phyloP scores from a whole-genome alignment of 2,888 invertebrate genomes.

The Tachina grossa region DNA sequence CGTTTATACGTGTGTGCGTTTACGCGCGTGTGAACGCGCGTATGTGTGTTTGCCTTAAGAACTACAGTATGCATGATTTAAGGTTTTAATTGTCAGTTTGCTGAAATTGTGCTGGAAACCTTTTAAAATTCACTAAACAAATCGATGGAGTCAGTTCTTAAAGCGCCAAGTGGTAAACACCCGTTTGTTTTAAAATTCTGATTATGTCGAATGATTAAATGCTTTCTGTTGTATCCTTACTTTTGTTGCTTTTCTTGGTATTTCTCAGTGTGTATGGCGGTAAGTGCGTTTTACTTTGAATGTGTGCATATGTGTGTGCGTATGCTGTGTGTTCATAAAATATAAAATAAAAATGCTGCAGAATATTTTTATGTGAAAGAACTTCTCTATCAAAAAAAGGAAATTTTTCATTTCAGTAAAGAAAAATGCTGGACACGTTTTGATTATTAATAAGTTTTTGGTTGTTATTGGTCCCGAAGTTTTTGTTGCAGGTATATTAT shows the following conservation, averaged over 20 bases:
- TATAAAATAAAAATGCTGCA: background rate
- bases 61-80: slow-evolving; percentile 25
- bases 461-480: slow-evolving; percentile 4
- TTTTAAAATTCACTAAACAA: slow-evolving; percentile 33
- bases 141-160: slow-evolving; percentile 7
- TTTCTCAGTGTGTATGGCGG: background rate
- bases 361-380: background rate
- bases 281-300: background rate
- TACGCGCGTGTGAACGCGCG: background rate
- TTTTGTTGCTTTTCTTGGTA: background rate
- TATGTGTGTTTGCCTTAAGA: background rate
- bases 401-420: background rate
- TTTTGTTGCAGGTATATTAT: slow-evolving; percentile 6
- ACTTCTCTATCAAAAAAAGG: background rate
- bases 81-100: slow-evolving; percentile 47
- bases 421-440: slow-evolving; percentile 60
- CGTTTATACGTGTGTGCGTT: background rate
- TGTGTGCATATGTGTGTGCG: background rate
- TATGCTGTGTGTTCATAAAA: slow-evolving; percentile 14
- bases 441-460: slow-evolving; percentile 61
- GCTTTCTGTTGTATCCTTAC: background rate
- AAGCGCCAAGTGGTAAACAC: slow-evolving; percentile 64
- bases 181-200: slow-evolving; percentile 68
- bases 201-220: slow-evolving; percentile 66
- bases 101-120: slow-evolving; percentile 9